Conservation (phyloP, 2,888 invertebrate species). For the Drosophila histrio region DNA sequence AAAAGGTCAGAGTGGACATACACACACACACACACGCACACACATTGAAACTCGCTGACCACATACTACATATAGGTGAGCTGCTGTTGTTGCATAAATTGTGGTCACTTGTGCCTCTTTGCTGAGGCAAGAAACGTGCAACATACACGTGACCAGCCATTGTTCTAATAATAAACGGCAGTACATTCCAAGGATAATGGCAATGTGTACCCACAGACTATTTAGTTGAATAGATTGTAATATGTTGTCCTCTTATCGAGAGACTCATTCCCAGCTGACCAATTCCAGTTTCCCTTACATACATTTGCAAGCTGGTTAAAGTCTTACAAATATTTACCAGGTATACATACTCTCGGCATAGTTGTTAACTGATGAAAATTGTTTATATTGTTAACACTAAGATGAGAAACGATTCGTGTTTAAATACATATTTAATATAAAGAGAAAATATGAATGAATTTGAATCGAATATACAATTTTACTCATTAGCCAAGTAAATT, state of each 20-base stretch:
- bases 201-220: constrained; percentile 10
- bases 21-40: not conserved
- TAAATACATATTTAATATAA: not conserved
- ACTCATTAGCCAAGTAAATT: not conserved
- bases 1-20: not conserved
- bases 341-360: not conserved
- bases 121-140: constrained; percentile 18
- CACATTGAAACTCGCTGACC: not conserved
- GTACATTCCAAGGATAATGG: constrained; percentile 24
- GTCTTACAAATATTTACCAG: not conserved
- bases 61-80: not conserved
- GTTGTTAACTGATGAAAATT: not conserved
- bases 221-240: constrained; percentile 15
- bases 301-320: not conserved
- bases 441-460: not conserved
- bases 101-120: constrained; percentile 29
- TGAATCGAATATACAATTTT: not conserved
- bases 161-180: constrained; percentile 23
- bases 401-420: not conserved
- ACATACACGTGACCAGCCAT: constrained; percentile 27
- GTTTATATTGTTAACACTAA: not conserved
- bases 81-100: constrained; percentile 30
- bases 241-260: not conserved
- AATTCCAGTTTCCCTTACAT: not conserved
- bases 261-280: not conserved